Evolutionary conservation across 2,888 invertebrate species (phyloP).

Genomic region (Rhyacophila evoluta): DNA sequence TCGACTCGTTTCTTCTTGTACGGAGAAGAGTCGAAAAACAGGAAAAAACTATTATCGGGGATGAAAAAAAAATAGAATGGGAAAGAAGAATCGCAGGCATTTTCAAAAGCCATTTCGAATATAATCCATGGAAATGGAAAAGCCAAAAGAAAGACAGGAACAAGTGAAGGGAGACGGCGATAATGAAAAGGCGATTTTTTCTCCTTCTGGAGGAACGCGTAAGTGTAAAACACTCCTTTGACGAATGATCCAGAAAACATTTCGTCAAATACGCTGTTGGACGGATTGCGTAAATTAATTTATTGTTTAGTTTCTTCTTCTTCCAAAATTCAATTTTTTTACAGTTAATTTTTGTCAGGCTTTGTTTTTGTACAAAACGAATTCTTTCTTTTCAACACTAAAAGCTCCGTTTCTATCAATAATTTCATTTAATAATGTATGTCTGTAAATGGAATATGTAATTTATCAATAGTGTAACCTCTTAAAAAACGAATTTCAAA

Average conservation of each 20-base stretch:
- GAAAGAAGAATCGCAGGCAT: conserved; percentile 27
- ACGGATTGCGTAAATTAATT: not conserved
- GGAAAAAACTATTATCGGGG: not conserved
- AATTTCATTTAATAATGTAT: too few relatives aligned
- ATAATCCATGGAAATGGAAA: conserved; percentile 34
- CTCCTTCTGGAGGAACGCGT: conserved; percentile 1
- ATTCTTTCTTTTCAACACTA: too few relatives aligned
- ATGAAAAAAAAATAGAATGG: not conserved
- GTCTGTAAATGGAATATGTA: too few relatives aligned
- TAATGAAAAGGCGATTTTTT: conserved; percentile 38
- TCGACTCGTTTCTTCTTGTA: not conserved
- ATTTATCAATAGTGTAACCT: too few relatives aligned
- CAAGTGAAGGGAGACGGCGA: conserved; percentile 23
- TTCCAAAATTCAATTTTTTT: not conserved
- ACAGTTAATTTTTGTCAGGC: not conserved
- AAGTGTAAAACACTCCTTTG: conserved; percentile 18
- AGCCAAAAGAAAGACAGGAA: not conserved
- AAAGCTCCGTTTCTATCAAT: too few relatives aligned
- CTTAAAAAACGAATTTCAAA: too few relatives aligned
- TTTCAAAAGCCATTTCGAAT: conserved; percentile 33
- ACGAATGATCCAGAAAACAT: conserved; percentile 22
- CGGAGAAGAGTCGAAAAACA: not conserved
- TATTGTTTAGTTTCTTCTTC: not conserved
- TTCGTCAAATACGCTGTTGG: not conserved
- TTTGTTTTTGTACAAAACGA: not conserved